Evolutionary conservation across 2,797 vertebrate species (phyloP).

Genomic region (Falco naumanni): DNA sequence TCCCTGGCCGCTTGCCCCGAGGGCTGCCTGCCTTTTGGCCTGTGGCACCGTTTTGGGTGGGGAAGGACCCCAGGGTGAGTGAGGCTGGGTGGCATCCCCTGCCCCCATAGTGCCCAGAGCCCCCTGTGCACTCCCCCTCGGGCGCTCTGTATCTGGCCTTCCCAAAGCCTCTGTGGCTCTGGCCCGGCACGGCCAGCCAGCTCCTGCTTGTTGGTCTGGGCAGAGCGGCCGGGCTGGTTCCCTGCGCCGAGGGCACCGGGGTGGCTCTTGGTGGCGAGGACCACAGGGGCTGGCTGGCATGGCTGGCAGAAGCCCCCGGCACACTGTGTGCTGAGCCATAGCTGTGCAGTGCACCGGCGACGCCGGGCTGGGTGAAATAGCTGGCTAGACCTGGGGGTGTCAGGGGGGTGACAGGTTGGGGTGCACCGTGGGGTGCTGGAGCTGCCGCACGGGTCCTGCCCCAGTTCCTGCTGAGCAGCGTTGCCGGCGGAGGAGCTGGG

Average conservation of each 20-base stretch:
- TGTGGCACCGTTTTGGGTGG: background rate
- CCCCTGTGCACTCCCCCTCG: accelerated
- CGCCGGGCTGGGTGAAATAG: accelerated
- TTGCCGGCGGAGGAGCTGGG: background rate
- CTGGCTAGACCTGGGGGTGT: accelerated
- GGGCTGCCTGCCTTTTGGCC: background rate
- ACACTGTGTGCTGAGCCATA: accelerated
- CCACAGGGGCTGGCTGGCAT: background rate
- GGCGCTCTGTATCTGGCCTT: background rate
- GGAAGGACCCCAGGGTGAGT: background rate
- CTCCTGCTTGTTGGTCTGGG: background rate
- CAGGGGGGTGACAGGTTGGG: accelerated
- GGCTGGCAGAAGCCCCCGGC: background rate
- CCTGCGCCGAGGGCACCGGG: accelerated
- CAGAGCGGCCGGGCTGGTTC: background rate
- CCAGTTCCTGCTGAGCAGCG: slow-evolving; percentile 1
- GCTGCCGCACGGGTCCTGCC: background rate
- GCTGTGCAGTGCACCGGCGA: accelerated
- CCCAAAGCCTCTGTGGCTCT: background rate
- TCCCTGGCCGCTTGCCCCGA: background rate
- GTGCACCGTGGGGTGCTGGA: accelerated
- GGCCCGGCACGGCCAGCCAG: background rate
- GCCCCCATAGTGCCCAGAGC: accelerated
- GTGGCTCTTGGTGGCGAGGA: accelerated
- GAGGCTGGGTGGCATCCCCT: background rate